Conservation (phyloP, 2,113 vertebrate species). For the Oryzias woworae region DNA sequence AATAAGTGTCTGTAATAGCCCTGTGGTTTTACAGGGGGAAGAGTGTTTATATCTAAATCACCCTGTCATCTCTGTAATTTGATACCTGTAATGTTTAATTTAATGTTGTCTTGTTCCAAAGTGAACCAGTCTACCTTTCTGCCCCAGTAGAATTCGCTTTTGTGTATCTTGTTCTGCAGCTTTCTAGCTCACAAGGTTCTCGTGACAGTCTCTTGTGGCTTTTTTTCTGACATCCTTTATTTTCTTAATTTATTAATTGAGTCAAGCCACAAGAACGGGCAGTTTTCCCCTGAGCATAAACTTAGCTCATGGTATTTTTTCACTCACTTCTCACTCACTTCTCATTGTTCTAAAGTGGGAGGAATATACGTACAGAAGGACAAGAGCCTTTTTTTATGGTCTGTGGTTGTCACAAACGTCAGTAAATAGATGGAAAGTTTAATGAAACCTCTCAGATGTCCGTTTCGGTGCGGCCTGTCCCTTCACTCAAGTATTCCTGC, state of each 20-base stretch:
- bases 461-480: constrained; percentile 59
- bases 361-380: constrained; percentile 21
- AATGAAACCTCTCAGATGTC: constrained; percentile 70
- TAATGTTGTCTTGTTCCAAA: constrained; percentile 33
- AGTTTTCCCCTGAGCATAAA: constrained; percentile 35
- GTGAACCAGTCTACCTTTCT: constrained; percentile 8
- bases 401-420: constrained; percentile 64
- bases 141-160: not conserved
- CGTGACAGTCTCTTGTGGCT: too few species aligned
- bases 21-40: constrained; percentile 37
- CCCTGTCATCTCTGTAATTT: constrained; percentile 36
- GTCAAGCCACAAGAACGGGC: constrained; percentile 38
- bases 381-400: constrained; percentile 41
- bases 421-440: constrained; percentile 55
- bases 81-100: constrained; percentile 27
- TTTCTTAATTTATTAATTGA: constrained; percentile 41
- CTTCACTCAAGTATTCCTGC: constrained; percentile 50
- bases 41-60: constrained; percentile 45
- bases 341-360: constrained; percentile 58
- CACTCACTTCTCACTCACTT: constrained; percentile 2
- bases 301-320: constrained; percentile 33
- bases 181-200: not conserved
- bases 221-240: constrained; percentile 23
- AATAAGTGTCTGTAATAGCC: constrained; percentile 47
- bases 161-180: constrained; percentile 5